Evolutionary conservation across 1,140 invertebrate species (phyloP), one percentile per base, ranked within the genome.

Genomic region (Drosophila ficusphila): DNA sequence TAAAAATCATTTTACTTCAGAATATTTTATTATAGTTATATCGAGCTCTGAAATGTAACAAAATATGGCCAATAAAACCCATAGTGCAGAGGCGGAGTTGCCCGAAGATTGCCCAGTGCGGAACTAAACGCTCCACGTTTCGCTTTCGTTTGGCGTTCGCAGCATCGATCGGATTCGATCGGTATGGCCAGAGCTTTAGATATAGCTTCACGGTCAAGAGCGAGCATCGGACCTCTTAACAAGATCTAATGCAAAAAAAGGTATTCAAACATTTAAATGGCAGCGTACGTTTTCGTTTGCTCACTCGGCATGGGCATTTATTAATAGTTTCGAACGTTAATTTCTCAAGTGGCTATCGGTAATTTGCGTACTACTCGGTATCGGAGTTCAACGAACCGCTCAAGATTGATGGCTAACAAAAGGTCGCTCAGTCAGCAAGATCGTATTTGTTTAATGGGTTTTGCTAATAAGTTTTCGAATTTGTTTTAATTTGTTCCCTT

Each of bases 211-310:
- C 82, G 82, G 82, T 89, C 82, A 88, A 76, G 72, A 46, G 71
- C 53, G 71, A 77, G 71, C 73, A 79, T 67, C 71, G 54, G 53
- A 42, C 44, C 49, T 67, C 61, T 71, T 78, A 82, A 82, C 76
- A 68, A 76, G 60, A 75, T 65, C 73, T 82, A 82, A 88, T 88
- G 82, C 82, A 88, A 82, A 88, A 86, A 74, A 82, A 53, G 68
- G 42, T 56, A 42, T 65, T 60, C 44, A 42, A 67, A 58, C 38
- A 47, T 41, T 42, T 61, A 47, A 78, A 75, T 78, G 82, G 77
- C 69, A 67, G 56, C 61, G 29, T 54, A 29, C 56, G 41, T 29
- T 29, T 21, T 19, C 52, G 53, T 51, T 36, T 42, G 33, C 60
- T 38, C 56, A 18, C 57, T 29, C 54, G 36, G 42, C n/a, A 18